A percentile compares a stretch with the other conserved stretches of the same genome.
phyloP scores from a whole-genome alignment of 2,888 invertebrate genomes.

The Helleia helle region DNA sequence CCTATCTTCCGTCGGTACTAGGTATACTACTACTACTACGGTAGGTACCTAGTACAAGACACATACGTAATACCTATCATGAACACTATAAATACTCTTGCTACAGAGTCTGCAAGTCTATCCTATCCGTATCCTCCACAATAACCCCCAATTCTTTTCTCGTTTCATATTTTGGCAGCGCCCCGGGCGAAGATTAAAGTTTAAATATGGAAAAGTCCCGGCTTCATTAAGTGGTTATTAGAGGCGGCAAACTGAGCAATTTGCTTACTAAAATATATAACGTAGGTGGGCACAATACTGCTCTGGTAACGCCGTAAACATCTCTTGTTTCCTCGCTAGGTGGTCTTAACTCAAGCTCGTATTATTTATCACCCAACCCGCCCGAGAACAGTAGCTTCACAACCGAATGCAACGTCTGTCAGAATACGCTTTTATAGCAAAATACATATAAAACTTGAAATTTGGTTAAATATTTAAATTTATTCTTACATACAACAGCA shows the following conservation, averaged over 20 bases:
- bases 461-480: too few relatives aligned
- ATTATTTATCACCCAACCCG: conserved; percentile 61
- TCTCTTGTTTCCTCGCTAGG: conserved; percentile 62
- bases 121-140: not conserved
- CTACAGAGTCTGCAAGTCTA: not conserved
- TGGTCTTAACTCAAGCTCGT: conserved; percentile 65
- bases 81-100: too few relatives aligned
- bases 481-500: too few relatives aligned
- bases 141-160: conserved; percentile 7
- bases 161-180: conserved; percentile 12
- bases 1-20: too few relatives aligned
- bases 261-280: conserved; percentile 69
- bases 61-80: too few relatives aligned
- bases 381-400: conserved; percentile 23
- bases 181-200: conserved; percentile 21
- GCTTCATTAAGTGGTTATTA: conserved; percentile 71
- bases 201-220: conserved; percentile 27
- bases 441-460: too few relatives aligned
- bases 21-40: too few relatives aligned
- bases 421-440: conserved; percentile 13
- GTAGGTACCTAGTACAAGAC: too few relatives aligned
- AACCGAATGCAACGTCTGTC: conserved; percentile 25
- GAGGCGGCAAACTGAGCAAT: conserved; percentile 63
- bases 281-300: conserved; percentile 65
- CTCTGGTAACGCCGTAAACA: conserved; percentile 57